Base-by-base conservation (phyloP, 2,888 invertebrate genomes). In the Pharmacophagus antenor region DNA sequence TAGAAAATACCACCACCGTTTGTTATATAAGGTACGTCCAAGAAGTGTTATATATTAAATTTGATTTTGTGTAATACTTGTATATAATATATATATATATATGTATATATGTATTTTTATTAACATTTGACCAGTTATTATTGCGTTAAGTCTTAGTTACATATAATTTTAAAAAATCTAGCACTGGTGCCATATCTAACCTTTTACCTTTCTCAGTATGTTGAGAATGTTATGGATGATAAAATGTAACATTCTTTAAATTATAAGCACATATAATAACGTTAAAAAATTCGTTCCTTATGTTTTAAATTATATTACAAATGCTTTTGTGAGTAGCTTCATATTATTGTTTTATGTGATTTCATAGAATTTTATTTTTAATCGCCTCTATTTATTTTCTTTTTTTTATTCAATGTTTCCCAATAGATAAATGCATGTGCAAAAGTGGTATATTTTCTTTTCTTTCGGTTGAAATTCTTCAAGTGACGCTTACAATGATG, bases 161-260 rank as follows among this genome's bases (percentile, higher is more conserved):
- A 41, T 17, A 17, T 20, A 51, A 60, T 44, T 72, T 68, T 69
- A 68, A 56, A 66, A 64, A 70, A 64, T 71, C 64, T 73, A 73
- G 80, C 88, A 85, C 88, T 84, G 80, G 88, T 88, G 89, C 88
- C 88, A 84, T 84, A 67, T 12, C 42, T 25, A 56, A 56, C 63
- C 63, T 66, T 63, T 59, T 65, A 56, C 31, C 64, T 49, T 62
- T 58, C 63, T 63, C 54, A 62, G 62, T 66, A 69, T 64, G 65
- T 69, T 70, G 85, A 86, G 89, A 87, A 88, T 88, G 89, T 89
- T 89, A 88, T 88, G 89, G 89, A 88, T 88, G 69, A 68, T 25
- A 23, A n/a, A 60, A 46, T 60, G 55, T 51, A 79, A 82, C 83
- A 82, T 82, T 81, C 74, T 66, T 59, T 60, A 50, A 62, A 31